Base-by-base conservation (phyloP, 2,113 vertebrate species). In the Cairina moschata region DNA sequence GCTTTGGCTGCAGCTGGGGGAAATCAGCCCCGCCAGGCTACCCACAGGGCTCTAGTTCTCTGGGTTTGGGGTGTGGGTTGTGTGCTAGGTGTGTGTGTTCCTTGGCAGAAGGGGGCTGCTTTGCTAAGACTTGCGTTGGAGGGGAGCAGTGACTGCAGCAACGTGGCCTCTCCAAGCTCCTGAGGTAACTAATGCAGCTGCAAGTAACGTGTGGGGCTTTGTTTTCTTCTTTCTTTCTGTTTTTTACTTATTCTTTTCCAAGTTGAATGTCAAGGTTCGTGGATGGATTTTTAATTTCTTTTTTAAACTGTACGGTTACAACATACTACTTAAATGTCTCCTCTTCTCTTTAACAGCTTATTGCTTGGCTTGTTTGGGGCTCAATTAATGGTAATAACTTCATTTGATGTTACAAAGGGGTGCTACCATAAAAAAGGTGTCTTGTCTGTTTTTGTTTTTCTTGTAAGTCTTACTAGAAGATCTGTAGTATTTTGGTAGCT, bases 51-150 rank as follows among this genome's bases (percentile, higher is more conserved):
- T 66, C 79, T 16, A 1, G 2, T 13, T n/a, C 7, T 7, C 5
- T 4, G 0, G 3, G 2, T 0, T 4, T 9, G 1, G 17, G 6
- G 6, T 7, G 2, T 8, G 2, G 28, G 17, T 0, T 2, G 25
- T 12, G 17, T 28, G 26, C 77, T 4, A 40, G 16, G 1, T 14
- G 10, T 26, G 1, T 4, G 21, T 23, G 9, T 3, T 31, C 9
- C 0, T 0, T 1, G 0, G n/a, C 7, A 1, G 13, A 1, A 7
- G 44, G 8, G 1, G 3, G 4, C 2, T 21, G 32, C 1, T 55
- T 82, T 63, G 2, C 2, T 34, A 1, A 2, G 5, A 2, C 7
- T 72, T 0, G 0, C 6, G 0, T 8, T 15, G 40, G 21, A 46
- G 14, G 6, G 25, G 28, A 29, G 8, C 1, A 18, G 34, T 0